A percentile compares a stretch with the other conserved stretches of the same genome.
Evolutionary conservation across 2,113 vertebrate genomes (phyloP).

Genomic region (Cyprinodon brontotheroides): DNA sequence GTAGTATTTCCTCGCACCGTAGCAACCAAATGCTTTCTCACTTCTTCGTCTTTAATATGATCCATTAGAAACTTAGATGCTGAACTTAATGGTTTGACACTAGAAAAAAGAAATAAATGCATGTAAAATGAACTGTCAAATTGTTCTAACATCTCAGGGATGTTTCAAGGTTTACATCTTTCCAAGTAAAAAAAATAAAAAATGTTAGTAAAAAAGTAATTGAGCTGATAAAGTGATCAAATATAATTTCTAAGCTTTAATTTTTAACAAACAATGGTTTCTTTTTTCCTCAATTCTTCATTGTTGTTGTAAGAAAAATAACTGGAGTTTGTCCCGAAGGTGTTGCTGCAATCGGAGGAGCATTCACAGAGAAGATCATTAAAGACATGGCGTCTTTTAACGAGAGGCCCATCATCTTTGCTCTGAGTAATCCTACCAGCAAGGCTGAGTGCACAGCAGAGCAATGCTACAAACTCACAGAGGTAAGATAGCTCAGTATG

Average conservation of each 20-base stretch:
- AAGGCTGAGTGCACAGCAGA: constrained; percentile 97
- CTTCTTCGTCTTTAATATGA: constrained; percentile 4
- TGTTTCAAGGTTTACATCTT: not conserved
- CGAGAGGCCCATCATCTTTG: constrained; percentile 92
- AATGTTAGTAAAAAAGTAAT: not conserved
- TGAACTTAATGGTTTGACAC: not conserved
- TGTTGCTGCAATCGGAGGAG: constrained; percentile 89
- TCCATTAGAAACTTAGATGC: not conserved
- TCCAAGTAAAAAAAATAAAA: not conserved
- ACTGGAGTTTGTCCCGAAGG: constrained; percentile 73
- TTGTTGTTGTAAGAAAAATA: not conserved
- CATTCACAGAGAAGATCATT: constrained; percentile 93
- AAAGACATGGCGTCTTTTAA: constrained; percentile 93
- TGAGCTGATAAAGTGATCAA: not conserved
- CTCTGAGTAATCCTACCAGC: constrained; percentile 97
- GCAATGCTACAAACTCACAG: constrained; percentile 92
- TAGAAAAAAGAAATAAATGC: not conserved
- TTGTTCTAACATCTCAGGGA: not conserved
- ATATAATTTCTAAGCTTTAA: not conserved
- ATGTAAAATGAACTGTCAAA: constrained; percentile 12
- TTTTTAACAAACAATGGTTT: not conserved
- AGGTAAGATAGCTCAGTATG: constrained; percentile 71
- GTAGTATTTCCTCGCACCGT: not conserved
- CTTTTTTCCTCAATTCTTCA: not conserved
- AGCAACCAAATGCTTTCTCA: constrained; percentile 25